Base-by-base conservation (phyloP, 2,113 vertebrate species). In the Pelobates fuscus region DNA sequence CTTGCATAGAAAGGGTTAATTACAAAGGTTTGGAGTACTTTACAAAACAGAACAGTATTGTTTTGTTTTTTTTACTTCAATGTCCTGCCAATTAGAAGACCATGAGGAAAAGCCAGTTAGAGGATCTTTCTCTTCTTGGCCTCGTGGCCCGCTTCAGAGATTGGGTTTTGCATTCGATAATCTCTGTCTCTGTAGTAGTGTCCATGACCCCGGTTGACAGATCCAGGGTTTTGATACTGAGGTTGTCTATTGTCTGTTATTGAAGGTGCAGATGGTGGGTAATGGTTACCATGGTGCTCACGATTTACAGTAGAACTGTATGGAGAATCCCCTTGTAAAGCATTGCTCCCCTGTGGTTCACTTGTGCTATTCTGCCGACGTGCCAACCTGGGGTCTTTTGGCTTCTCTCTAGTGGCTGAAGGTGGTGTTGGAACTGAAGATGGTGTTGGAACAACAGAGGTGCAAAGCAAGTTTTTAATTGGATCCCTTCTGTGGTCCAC, bases 331-430 rank as follows among this genome's bases (percentile, higher is more conserved):
- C 3, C 46, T 25, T 20, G 17, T 23, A 37, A 20, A 25, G 0
- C 1, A 32, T 0, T 30, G 46, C 14, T 8, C 15, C 3, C 44
- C 5, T 11, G 44, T 15, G 44, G 44, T 0, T 75, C 77, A 8
- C 24, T 54, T 2, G 74, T 80, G 0, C 21, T 0, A 25, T 84
- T 77, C 29, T 76, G 57, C 15, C 86, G 84, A 2, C 71, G 49
- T 0, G 85, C 81, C 78, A 91, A 80, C 2, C 92, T 82, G 0
- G 92, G 92, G 78, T 95, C 93, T 32, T 82, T 84, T 0, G 73
- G 89, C 2, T 78, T 79, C 14, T 88, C 87, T 2, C 57, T 30
- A 17, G 26, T 8, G 0, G 20, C 1, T 1, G 44, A n/a, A 0
- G 81, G 49, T 8, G 80, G 5, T 1, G 32, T 82, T 6, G 32